Percentiles rank a stretch among this genome's conserved stretches.
These are phyloP conservation scores for Nymphalis urticae DNA, from an alignment of 2,888 invertebrate genomes.

Conservation along the genomic window DNA sequence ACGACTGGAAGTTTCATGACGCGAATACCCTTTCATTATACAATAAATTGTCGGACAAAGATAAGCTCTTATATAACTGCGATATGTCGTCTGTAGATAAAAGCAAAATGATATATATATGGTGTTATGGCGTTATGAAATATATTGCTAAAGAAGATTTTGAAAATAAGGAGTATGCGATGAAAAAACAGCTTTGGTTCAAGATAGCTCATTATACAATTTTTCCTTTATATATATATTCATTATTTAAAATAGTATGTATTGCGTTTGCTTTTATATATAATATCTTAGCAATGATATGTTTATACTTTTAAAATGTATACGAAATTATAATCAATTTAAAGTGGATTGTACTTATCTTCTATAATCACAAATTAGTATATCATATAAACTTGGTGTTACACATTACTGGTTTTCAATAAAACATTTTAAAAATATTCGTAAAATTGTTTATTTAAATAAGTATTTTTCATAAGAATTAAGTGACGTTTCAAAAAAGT, in stretches of 20 bases:
- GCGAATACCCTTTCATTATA: background rate
- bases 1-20: background rate
- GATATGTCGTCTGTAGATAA: constrained; percentile 2
- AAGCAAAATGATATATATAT: background rate
- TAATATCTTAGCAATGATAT: background rate
- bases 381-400: too few species aligned
- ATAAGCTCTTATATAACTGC: background rate
- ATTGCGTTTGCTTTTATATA: background rate
- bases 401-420: too few species aligned
- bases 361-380: too few species aligned
- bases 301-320: too few species aligned
- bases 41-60: background rate
- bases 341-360: too few species aligned
- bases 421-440: too few species aligned
- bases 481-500: too few species aligned
- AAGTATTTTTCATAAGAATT: too few species aligned
- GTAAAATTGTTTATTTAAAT: too few species aligned
- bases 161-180: background rate
- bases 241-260: background rate
- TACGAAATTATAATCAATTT: too few species aligned
- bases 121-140: background rate
- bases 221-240: background rate
- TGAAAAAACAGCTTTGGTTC: constrained; percentile 4
- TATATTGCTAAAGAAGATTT: background rate
- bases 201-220: constrained; percentile 4